These are phyloP conservation scores for Microcebus griseorufus DNA, from an alignment of 2,113 vertebrate genomes.

Conservation along the genomic window DNA sequence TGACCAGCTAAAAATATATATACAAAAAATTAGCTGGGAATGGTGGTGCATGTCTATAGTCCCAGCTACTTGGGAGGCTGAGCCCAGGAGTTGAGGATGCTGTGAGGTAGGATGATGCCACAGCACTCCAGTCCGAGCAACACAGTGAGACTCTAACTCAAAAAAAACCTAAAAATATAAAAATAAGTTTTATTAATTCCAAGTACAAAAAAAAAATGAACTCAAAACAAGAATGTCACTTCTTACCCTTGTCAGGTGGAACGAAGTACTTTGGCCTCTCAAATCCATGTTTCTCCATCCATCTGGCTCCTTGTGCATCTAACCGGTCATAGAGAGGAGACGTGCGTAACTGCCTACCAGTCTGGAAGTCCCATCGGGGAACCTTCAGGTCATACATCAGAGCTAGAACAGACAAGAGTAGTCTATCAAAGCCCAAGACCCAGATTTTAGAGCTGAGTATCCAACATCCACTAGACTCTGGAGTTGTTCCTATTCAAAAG, in stretches of 20 bases:
- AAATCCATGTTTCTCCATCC: slow-evolving; percentile 99
- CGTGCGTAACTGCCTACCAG: slow-evolving; percentile 95
- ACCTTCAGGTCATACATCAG: slow-evolving; percentile 96
- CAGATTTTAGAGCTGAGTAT: background rate
- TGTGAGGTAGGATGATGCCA: no score
- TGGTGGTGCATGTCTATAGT: no score
- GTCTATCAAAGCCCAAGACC: background rate
- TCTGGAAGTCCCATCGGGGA: slow-evolving; percentile 99
- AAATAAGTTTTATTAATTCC: slow-evolving; percentile 21
- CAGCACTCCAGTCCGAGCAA: no score
- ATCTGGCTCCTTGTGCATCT: slow-evolving; percentile 96
- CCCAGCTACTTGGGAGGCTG: no score
- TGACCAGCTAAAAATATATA: no score
- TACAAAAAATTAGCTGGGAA: no score
- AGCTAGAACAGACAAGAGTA: slow-evolving; percentile 83
- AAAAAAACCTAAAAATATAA: background rate
- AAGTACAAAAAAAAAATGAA: background rate
- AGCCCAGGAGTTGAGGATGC: no score
- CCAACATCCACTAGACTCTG: background rate
- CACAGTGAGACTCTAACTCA: no score
- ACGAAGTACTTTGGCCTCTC: slow-evolving; percentile 98
- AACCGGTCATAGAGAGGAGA: slow-evolving; percentile 96
- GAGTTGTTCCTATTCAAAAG: background rate
- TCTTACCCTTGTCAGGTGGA: slow-evolving; percentile 93
- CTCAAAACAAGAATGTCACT: background rate